Percentiles rank a stretch among this genome's conserved stretches.
Evolutionary conservation across 2,888 invertebrate genomes (phyloP).

Genomic region (Tipula vernalis): DNA sequence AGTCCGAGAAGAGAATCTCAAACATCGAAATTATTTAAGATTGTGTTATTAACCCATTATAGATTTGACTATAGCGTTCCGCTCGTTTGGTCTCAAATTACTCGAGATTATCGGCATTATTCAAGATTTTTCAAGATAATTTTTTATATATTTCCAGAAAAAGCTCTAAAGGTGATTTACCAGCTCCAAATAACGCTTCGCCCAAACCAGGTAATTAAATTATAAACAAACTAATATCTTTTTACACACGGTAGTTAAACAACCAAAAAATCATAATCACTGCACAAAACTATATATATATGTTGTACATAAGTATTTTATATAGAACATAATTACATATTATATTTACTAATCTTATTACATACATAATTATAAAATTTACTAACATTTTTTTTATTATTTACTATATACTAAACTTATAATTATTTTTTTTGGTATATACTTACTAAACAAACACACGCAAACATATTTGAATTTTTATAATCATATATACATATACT

Average conservation of each 20-base stretch:
- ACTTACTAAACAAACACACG: neutral
- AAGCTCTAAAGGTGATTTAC: neutral
- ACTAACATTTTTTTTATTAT: neutral
- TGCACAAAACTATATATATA: neutral
- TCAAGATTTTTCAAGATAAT: too few relatives aligned
- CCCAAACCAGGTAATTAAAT: slow-evolving; percentile 4
- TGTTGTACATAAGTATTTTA: neutral
- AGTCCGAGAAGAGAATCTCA: too few relatives aligned
- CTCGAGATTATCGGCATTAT: too few relatives aligned
- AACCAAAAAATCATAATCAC: neutral
- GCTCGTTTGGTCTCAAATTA: too few relatives aligned
- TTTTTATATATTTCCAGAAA: neutral
- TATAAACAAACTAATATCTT: neutral
- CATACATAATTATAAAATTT: neutral
- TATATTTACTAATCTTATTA: neutral
- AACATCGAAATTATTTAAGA: too few relatives aligned
- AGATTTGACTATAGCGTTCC: too few relatives aligned
- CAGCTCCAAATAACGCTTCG: neutral
- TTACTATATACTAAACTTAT: neutral
- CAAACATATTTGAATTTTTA: neutral
- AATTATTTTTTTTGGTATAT: neutral
- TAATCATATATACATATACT: neutral
- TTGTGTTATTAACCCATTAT: too few relatives aligned
- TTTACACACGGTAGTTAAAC: neutral
- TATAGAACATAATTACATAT: neutral